Percentiles rank a stretch among this genome's conserved stretches.
Evolutionary conservation across 2,797 vertebrate species (phyloP).

Genomic region (Darevskia nairensis): DNA sequence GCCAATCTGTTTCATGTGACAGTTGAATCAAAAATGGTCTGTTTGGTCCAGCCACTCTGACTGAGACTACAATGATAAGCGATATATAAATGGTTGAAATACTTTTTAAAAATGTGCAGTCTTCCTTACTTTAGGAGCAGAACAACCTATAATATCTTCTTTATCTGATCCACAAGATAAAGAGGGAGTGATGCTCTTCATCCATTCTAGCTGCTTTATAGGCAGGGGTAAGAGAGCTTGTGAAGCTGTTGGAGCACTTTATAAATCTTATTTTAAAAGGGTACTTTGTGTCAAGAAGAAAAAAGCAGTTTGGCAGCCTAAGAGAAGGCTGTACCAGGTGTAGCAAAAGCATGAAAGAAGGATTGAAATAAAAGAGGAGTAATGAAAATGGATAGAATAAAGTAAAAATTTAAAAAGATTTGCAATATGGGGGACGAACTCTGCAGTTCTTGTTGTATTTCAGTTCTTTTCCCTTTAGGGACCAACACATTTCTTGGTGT

Average conservation of each 20-base stretch:
- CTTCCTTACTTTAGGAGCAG: too few relatives aligned
- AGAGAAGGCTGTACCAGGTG: neutral
- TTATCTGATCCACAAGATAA: too few relatives aligned
- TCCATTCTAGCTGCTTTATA: too few relatives aligned
- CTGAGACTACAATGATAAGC: too few relatives aligned
- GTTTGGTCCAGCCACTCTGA: too few relatives aligned
- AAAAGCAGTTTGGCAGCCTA: neutral
- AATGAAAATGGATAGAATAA: neutral
- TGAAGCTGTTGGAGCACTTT: too few relatives aligned
- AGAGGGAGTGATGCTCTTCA: too few relatives aligned
- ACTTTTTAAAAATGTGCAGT: too few relatives aligned
- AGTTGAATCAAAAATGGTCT: too few relatives aligned
- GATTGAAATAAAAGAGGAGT: neutral
- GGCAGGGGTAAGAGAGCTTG: neutral
- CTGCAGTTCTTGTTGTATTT: neutral
- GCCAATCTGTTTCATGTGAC: too few relatives aligned
- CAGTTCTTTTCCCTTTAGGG: slow-evolving; percentile 9
- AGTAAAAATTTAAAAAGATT: neutral
- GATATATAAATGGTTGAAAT: too few relatives aligned
- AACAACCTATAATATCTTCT: too few relatives aligned
- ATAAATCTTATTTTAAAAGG: neutral
- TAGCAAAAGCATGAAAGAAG: neutral
- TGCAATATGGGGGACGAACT: neutral
- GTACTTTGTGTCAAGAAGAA: neutral
- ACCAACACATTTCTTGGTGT: neutral